Percentiles rank a stretch among this genome's conserved stretches.
Evolutionary conservation across 2,797 vertebrate species (phyloP).

Genomic region (Pteronotus mesoamericanus): DNA sequence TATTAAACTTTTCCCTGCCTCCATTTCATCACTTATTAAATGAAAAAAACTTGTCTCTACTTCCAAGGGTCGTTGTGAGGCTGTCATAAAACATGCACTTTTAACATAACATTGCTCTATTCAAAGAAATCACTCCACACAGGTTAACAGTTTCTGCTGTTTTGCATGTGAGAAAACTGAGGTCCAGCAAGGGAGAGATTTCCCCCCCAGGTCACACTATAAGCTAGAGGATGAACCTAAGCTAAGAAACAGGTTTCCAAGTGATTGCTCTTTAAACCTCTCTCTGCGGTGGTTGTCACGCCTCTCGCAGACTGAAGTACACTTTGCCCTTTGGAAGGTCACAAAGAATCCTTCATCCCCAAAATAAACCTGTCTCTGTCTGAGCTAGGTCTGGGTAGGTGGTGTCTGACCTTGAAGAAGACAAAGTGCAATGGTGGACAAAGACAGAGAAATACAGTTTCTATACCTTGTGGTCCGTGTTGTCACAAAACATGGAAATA

Average conservation of each 20-base stretch:
- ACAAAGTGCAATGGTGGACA: not conserved
- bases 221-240: not conserved
- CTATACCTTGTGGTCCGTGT: not conserved
- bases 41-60: not conserved
- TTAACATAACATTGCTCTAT: not conserved
- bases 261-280: not conserved
- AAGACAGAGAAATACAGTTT: not conserved
- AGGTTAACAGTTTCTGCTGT: not conserved
- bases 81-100: not conserved
- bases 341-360: not conserved
- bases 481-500: rapidly evolving
- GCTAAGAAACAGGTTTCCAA: not conserved
- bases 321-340: not conserved
- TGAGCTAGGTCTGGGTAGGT: not conserved
- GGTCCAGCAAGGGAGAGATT: not conserved
- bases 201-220: not conserved
- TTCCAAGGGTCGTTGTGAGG: not conserved
- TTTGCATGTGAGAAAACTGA: not conserved
- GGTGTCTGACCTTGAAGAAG: not conserved
- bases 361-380: not conserved
- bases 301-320: not conserved
- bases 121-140: not conserved
- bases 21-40: not conserved
- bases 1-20: not conserved
- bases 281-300: not conserved